Evolutionary conservation across 2,888 invertebrate species (phyloP).

Genomic region (Nipponacmea schrenckii): DNA sequence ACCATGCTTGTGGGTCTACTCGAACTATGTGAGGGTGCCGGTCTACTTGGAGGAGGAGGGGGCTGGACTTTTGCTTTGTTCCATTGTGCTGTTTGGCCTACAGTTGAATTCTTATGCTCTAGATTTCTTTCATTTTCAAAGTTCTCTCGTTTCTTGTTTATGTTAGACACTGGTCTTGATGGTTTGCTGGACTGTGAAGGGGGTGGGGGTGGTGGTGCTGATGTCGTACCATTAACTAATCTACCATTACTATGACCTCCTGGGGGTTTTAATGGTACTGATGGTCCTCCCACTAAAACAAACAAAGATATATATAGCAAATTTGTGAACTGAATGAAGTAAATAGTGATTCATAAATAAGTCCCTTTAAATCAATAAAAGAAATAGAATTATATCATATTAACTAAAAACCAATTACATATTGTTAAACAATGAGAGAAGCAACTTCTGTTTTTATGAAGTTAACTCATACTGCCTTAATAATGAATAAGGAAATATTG

Average conservation of each 20-base stretch:
- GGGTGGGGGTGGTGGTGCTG: not conserved
- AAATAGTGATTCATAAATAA: no score
- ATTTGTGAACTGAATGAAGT: no score
- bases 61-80: constrained; percentile 25
- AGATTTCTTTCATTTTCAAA: not conserved
- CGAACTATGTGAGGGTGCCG: not conserved
- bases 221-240: not conserved
- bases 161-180: not conserved
- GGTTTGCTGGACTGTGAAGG: constrained; percentile 1
- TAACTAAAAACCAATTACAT: no score
- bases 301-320: no score
- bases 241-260: not conserved
- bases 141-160: not conserved
- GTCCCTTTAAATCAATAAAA: no score
- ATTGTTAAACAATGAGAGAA: no score
- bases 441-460: no score
- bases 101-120: not conserved
- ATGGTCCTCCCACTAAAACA: not conserved
- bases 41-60: constrained; percentile 36
- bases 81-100: not conserved
- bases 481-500: no score
- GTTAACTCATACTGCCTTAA: no score
- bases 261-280: not conserved
- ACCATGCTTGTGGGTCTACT: constrained; percentile 1
- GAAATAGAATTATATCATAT: no score